These are phyloP conservation scores for Thecocarcelia acutangulata DNA, from an alignment of 2,888 invertebrate species.

Conservation along the genomic window DNA sequence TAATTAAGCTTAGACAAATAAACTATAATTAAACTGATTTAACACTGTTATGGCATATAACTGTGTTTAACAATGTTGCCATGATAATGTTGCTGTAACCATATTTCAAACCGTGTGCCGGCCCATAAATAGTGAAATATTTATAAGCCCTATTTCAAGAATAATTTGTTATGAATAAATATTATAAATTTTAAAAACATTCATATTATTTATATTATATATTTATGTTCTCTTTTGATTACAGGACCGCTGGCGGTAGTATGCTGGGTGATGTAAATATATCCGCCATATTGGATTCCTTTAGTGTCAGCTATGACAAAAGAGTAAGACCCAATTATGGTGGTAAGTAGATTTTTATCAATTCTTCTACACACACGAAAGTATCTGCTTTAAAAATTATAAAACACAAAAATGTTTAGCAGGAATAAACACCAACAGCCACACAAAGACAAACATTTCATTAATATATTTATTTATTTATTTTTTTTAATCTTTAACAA, in stretches of 20 bases:
- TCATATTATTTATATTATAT: too few relatives aligned
- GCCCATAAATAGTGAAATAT: too few relatives aligned
- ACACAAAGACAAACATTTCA: background rate
- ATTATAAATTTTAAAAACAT: too few relatives aligned
- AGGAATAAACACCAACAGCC: background rate
- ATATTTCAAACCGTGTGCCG: too few relatives aligned
- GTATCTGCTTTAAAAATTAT: background rate
- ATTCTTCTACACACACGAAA: background rate
- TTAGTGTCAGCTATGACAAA: slow-evolving; percentile 99
- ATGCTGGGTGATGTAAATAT: slow-evolving; percentile 96
- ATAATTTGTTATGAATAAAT: too few relatives aligned
- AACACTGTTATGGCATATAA: too few relatives aligned
- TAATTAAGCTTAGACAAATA: too few relatives aligned
- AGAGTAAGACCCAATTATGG: slow-evolving; percentile 99
- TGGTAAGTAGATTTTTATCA: slow-evolving; percentile 86
- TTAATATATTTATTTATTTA: too few relatives aligned
- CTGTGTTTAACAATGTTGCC: too few relatives aligned
- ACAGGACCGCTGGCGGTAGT: slow-evolving; percentile 83
- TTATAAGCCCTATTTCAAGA: too few relatives aligned
- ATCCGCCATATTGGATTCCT: slow-evolving; percentile 96
- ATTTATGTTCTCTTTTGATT: slow-evolving; percentile 54
- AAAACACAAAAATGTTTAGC: slow-evolving; percentile 10
- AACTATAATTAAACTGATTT: too few relatives aligned
- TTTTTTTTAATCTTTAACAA: background rate
- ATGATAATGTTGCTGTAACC: too few relatives aligned